Evolutionary conservation across 2,113 vertebrate species (phyloP).

Genomic region (Xenopus borealis): DNA sequence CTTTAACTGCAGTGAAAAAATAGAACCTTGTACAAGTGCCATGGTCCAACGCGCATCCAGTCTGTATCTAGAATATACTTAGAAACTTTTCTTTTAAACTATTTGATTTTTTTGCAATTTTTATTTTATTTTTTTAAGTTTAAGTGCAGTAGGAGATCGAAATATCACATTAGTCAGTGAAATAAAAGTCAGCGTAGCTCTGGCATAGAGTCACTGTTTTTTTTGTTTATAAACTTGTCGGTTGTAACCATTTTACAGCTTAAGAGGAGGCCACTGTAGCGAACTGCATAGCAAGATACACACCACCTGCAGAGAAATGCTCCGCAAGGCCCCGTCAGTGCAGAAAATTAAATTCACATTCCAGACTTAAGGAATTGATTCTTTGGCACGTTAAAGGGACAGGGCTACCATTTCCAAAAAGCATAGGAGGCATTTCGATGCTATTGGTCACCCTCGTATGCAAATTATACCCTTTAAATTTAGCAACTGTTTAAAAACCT

Average conservation of each 20-base stretch:
- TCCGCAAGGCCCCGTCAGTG: constrained; percentile 6
- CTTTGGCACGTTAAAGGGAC: constrained; percentile 85
- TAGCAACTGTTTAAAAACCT: not conserved
- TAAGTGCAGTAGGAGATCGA: constrained; percentile 42
- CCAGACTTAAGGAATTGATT: constrained; percentile 20
- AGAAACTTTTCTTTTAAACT: constrained; percentile 53
- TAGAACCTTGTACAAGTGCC: constrained; percentile 95
- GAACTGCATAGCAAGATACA: not conserved
- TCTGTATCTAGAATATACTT: constrained; percentile 58
- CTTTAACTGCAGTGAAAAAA: constrained; percentile 96
- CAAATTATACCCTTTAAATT: not conserved
- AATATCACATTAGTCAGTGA: constrained; percentile 41
- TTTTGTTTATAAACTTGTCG: not conserved
- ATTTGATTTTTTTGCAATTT: constrained; percentile 4
- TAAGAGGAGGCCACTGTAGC: not conserved
- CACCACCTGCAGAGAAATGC: not conserved
- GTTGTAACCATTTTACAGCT: constrained; percentile 20
- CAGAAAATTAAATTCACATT: constrained; percentile 24
- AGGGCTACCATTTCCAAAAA: constrained; percentile 67
- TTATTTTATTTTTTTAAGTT: constrained; percentile 48
- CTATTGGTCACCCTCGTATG: not conserved
- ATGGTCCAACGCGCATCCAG: constrained; percentile 65
- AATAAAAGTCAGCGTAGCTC: constrained; percentile 37
- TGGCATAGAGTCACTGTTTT: constrained; percentile 25
- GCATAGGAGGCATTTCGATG: not conserved